phyloP scores from a whole-genome alignment of 2,888 invertebrate genomes.

The Anorthoa munda region DNA sequence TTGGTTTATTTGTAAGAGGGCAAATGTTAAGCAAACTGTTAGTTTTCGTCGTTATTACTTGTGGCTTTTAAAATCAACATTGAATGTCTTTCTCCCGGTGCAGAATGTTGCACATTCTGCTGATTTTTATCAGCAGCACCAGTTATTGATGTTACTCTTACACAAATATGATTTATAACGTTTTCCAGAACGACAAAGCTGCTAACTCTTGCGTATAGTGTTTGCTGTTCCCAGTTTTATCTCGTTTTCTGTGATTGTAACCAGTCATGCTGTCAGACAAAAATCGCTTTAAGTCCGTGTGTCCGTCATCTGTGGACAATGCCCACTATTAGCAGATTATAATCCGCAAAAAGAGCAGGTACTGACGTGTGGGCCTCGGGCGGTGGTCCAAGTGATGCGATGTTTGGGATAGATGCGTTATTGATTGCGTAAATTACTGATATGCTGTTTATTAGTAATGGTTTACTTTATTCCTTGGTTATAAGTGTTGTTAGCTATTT shows the following conservation, averaged over 20 bases:
- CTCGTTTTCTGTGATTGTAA: slow-evolving; percentile 60
- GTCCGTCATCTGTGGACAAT: slow-evolving; percentile 88
- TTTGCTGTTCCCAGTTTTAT: slow-evolving; percentile 68
- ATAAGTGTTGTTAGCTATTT: not conserved
- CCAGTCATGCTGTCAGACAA: slow-evolving; percentile 73
- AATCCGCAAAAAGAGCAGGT: slow-evolving; percentile 89
- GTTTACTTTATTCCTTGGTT: not conserved
- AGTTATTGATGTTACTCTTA: slow-evolving; percentile 72
- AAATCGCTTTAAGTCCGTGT: slow-evolving; percentile 77
- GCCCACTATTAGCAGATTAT: slow-evolving; percentile 90
- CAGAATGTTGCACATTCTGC: slow-evolving; percentile 63
- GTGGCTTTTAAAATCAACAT: slow-evolving; percentile 46
- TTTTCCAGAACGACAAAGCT: slow-evolving; percentile 79
- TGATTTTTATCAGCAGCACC: slow-evolving; percentile 62
- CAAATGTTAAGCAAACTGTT: too few relatives aligned
- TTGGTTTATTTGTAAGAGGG: too few relatives aligned
- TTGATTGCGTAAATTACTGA: slow-evolving; percentile 12
- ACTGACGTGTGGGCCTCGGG: slow-evolving; percentile 69
- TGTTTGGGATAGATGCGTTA: not conserved
- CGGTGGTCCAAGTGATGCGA: slow-evolving; percentile 63
- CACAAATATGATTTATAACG: slow-evolving; percentile 85
- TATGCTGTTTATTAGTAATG: not conserved
- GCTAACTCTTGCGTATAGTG: slow-evolving; percentile 87
- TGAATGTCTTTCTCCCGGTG: slow-evolving; percentile 38
- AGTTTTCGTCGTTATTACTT: too few relatives aligned